Conservation (phyloP, 2,113 vertebrate genomes). For the Camarhynchus parvulus region DNA sequence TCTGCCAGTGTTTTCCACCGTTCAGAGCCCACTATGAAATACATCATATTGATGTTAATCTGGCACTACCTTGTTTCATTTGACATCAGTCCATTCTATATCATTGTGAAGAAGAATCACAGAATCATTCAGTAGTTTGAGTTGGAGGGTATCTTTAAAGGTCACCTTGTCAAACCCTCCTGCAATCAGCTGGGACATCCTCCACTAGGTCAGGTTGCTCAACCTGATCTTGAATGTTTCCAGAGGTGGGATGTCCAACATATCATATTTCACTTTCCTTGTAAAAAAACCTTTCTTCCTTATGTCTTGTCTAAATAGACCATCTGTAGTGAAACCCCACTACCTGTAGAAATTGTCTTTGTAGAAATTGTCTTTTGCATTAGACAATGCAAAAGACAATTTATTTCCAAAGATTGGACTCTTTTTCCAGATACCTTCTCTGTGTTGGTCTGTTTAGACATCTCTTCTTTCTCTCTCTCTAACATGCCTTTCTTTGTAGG, state of each 20-base stretch:
- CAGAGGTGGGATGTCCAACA: neutral
- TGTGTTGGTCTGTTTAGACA: neutral
- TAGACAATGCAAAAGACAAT: neutral
- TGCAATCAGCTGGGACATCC: neutral
- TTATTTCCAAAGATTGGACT: neutral
- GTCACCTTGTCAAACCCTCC: neutral
- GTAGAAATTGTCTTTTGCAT: too few relatives aligned
- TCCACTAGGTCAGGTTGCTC: neutral
- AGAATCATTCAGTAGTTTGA: neutral
- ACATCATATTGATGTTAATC: neutral
- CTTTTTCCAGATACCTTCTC: neutral
- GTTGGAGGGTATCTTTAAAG: neutral
- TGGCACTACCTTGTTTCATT: neutral
- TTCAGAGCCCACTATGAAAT: neutral
- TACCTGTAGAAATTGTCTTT: neutral
- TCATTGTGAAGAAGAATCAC: neutral
- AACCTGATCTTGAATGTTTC: neutral
- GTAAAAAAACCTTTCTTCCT: neutral
- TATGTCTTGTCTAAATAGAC: neutral
- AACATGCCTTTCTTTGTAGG: neutral
- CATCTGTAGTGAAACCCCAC: neutral
- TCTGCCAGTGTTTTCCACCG: neutral
- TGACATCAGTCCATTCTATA: neutral
- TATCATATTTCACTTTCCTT: neutral
- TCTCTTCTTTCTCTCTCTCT: neutral